These are phyloP conservation scores for Guaruba guarouba DNA, from an alignment of 2,113 vertebrate genomes.

Conservation along the genomic window DNA sequence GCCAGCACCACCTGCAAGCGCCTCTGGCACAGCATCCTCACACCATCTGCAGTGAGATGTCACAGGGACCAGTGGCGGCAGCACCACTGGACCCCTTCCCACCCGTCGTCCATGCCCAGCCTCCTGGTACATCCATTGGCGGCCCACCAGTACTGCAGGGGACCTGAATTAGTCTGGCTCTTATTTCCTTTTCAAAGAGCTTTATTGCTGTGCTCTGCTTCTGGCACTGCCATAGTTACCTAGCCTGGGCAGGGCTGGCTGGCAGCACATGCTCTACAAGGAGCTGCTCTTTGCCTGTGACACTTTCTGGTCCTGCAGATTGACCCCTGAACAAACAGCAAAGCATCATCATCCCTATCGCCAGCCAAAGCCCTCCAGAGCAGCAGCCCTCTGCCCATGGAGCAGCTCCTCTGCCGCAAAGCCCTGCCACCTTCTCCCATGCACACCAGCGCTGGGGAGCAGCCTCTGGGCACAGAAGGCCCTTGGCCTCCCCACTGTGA, in stretches of 20 bases:
- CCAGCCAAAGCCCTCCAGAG: accelerated
- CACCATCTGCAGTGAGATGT: not conserved
- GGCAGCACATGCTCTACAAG: not conserved
- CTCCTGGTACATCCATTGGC: not conserved
- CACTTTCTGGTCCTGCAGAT: not conserved
- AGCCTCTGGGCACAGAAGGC: not conserved
- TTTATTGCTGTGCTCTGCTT: not conserved
- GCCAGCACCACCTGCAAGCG: not conserved
- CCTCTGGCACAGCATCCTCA: not conserved
- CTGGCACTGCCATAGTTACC: not conserved
- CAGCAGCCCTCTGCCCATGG: accelerated
- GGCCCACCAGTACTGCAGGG: not conserved
- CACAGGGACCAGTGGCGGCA: not conserved
- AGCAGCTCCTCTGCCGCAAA: not conserved
- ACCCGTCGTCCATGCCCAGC: not conserved
- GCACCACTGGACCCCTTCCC: not conserved
- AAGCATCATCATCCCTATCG: too few relatives aligned
- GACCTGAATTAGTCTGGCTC: not conserved
- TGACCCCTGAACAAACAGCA: accelerated
- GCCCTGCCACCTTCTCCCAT: not conserved
- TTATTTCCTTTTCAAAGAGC: accelerated
- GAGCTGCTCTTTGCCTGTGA: not conserved
- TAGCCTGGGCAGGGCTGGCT: not conserved
- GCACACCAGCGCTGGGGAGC: accelerated
- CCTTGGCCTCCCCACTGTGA: not conserved